Conservation (phyloP, 2,797 vertebrate species). For the Erpetoichthys calabaricus region DNA sequence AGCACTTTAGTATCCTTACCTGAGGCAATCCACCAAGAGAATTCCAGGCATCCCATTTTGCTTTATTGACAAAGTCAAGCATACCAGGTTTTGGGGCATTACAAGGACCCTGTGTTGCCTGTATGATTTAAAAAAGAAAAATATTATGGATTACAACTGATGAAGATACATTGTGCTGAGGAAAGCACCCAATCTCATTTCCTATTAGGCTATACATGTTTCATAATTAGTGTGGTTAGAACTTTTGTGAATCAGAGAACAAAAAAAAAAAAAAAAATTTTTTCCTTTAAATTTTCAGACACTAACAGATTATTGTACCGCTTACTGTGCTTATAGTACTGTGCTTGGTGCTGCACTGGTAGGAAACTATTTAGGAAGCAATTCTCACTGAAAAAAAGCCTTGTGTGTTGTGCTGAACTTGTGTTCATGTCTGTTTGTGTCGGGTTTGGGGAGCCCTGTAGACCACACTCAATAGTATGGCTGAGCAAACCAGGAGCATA, state of each 20-base stretch:
- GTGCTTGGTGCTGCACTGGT: too few species aligned
- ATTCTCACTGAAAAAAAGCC: too few species aligned
- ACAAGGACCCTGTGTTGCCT: conserved; percentile 80
- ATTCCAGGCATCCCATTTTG: conserved; percentile 90
- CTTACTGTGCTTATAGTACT: too few species aligned
- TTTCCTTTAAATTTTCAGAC: too few species aligned
- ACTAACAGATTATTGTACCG: too few species aligned
- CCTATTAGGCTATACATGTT: background rate
- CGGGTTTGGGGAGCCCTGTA: too few species aligned
- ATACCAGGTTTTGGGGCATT: conserved; percentile 69
- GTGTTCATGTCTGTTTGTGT: too few species aligned
- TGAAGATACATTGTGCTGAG: background rate
- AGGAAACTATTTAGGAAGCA: too few species aligned
- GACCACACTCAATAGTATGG: too few species aligned
- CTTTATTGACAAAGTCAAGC: conserved; percentile 81
- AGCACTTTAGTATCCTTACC: conserved; percentile 35
- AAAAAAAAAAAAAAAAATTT: background rate
- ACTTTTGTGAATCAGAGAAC: background rate
- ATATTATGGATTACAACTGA: background rate
- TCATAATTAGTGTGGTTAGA: background rate
- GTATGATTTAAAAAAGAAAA: conserved; percentile 10
- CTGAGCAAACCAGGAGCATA: too few species aligned
- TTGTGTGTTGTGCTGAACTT: too few species aligned
- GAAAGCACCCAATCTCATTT: background rate
- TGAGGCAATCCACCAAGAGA: conserved; percentile 61